phyloP scores from a whole-genome alignment of 1,140 invertebrate genomes.

The Bombus balteatus region DNA sequence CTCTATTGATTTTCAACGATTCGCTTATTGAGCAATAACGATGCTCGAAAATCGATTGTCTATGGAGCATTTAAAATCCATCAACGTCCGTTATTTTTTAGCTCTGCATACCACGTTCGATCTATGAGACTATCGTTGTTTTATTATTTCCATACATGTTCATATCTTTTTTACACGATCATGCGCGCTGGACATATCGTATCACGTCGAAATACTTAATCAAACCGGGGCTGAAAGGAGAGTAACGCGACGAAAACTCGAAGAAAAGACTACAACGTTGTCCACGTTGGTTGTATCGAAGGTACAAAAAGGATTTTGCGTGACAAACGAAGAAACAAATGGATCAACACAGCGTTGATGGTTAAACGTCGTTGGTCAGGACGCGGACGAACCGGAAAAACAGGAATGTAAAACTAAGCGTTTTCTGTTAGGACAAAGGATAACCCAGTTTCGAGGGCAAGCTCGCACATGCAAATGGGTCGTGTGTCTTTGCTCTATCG shows the following conservation, averaged over 20 bases:
- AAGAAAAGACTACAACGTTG: too few relatives aligned
- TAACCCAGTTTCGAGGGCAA: constrained; percentile 64
- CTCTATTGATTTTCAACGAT: neutral
- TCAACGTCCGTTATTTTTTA: neutral
- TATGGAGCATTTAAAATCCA: neutral
- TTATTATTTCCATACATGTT: neutral
- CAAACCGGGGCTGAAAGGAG: neutral
- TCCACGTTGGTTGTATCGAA: neutral
- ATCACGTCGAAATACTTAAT: neutral
- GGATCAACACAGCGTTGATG: neutral
- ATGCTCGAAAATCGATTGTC: neutral
- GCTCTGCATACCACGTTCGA: neutral
- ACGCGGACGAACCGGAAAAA: constrained; percentile 59
- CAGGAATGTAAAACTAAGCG: constrained; percentile 36
- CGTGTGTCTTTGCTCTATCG: constrained; percentile 32
- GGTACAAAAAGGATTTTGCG: neutral
- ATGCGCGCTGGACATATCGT: neutral
- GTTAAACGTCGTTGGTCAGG: constrained; percentile 51
- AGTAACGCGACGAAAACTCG: too few relatives aligned
- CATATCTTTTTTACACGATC: neutral
- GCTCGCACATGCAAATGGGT: constrained; percentile 50
- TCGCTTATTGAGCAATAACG: neutral
- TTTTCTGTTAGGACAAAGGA: constrained; percentile 64
- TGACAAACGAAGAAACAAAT: constrained; percentile 16
- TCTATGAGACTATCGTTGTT: neutral